Evolutionary conservation across 2,888 invertebrate species (phyloP), one percentile per base, ranked within the genome.

Genomic region (Embidobia sp.): DNA sequence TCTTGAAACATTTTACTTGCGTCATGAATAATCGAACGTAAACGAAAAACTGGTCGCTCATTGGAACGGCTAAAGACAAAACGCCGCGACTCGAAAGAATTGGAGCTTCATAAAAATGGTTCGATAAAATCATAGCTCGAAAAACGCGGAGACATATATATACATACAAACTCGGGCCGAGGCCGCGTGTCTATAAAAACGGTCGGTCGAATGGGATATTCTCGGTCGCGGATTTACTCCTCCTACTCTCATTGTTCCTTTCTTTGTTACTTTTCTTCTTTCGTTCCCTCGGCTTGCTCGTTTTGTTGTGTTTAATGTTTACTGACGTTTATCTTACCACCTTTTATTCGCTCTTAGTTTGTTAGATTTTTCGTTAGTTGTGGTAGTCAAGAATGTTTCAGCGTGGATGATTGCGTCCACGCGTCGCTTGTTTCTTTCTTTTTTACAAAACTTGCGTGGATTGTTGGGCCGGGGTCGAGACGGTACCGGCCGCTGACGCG

Each of bases 401-500:
- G 13, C 22, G n/a, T 15, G 15, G 1, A 13, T 40, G 3, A 16
- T 40, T 15, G 18, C 6, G 16, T 15, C 33, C 16, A 22, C 13
- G 6, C 15, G n/a, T 35, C 13, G 51, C n/a, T 53, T 44, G 11
- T 42, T 13, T 40, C 26, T 44, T 49, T 48, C 6, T 27, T 51
- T 67, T 84, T 89, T 89, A 89, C 83, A 89, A 84, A 84, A 89
- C 89, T 84, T 89, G 89, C 69, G 88, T 85, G 46, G 89, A 83
- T 77, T 89, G 87, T 79, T 89, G 89, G 35, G 85, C 83, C 49
- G 87, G 81, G 26, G 89, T 87, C 3, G 88, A 85, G 8, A 89
- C 88, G 22, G 89, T 79, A 35, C 88, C 87, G 51, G 89, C 85
- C 22, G 86, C 81, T 1, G 89, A 88, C 13, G 94, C 93, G 55